Base-by-base conservation (phyloP, 1,140 invertebrate genomes). In the Meloidogyne floridensis region DNA sequence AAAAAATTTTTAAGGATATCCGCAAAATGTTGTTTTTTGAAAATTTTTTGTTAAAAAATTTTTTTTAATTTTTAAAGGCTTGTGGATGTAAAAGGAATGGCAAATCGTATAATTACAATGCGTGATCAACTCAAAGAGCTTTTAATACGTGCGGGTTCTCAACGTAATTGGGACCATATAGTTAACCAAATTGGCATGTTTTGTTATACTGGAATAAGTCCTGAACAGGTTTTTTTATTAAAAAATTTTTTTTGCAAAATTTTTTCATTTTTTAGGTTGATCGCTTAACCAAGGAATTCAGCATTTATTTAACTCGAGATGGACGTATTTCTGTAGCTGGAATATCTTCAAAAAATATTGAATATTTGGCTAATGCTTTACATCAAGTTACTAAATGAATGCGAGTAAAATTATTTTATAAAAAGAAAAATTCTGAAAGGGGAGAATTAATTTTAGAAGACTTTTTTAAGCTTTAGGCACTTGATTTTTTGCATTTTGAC, bases 311-410 rank as follows among this genome's bases (percentile, higher is more conserved):
- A 82, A 99, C 97, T 3, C 98, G 97, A 91, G 97, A 99, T 92
- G 98, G 98, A 0, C 93, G 98, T 86, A 98, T 99, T 90, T 98
- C 96, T 6, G 95, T 99, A 91, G 97, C 98, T 65, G 97, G 98
- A 80, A 94, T 99, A 5, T 95, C 95, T 1, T 95, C 95, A 0
- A 94, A 94, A 87, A 99, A 99, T 92, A 96, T 99, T 1, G 94
- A 94, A 82, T 98, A 99, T 90, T 84, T 84, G 51, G 85, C 85
- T 13, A 71, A 87, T 32, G 84, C 92, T 70, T 91, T 92, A 47
- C 92, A 92, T 74, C 75, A 83, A 75, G 87, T 90, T 47, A 89
- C 86, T 20, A 90, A 86, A 65, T 65, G n/a, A n/a, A 15, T 9
- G 2, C 47, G 47, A 47, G 47, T 47, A 47, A 32, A 32, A 32